phyloP scores from a whole-genome alignment of 2,113 vertebrate species.

The rat (Rattus norvegicus) region GRCr8 NC_086021.1:146583501-146584000 shows the following conservation, averaged over 20 bases:
- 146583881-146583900: not conserved
- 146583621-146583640: not conserved
- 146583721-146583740: not conserved
- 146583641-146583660: not conserved
- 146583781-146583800: not conserved
- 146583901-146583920: not conserved
- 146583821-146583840: constrained; percentile 7
- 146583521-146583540: not conserved
- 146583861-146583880: constrained; percentile 8
- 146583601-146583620: not conserved
- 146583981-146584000: not conserved
- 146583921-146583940: not conserved
- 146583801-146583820: constrained; percentile 15
- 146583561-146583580: not conserved
- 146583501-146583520: not conserved
- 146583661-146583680: not conserved
- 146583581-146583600: not conserved
- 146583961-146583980: not conserved
- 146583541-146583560: not conserved
- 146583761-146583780: not conserved
- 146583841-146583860: not conserved
- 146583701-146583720: not conserved
- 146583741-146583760: not conserved
- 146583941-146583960: constrained; percentile 21
- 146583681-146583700: constrained; percentile 7